Base-by-base conservation (phyloP, 2,888 invertebrate species). In the Scaptomyza cyrtandrae region DNA sequence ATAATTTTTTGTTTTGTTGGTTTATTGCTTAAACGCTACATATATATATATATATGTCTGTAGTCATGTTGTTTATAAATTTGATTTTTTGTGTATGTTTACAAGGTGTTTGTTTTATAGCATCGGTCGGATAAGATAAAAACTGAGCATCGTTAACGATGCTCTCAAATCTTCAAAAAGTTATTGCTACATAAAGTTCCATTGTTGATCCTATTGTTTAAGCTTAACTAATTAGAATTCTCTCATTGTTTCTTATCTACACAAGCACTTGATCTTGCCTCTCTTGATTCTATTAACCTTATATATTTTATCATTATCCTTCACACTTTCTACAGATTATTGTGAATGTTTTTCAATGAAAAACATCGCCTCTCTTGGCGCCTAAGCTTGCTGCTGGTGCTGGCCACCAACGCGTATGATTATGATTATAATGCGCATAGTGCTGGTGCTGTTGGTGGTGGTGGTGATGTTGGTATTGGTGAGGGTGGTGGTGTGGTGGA, bases 351-450 rank as follows among this genome's bases (percentile, higher is more conserved):
- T 78, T 83, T 87, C 84, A 90, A 82, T 84, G 90, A 87, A 88
- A 90, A 83, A 86, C 85, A 89, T 89, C 90, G 88, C 90, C 89
- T 90, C 90, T 88, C 80, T 90, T 90, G 77, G 85, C 79, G 76
- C 77, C 78, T 80, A 80, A 69, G 54, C 67, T 65, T 67, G 83
- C 70, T 64, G 85, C 73, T 80, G 90, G 72, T 85, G 89, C 77
- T 76, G 86, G 67, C 81, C 86, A 88, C 76, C 88, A 82, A 69
- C 77, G 86, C 69, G 54, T 78, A 50, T 79, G 80, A 67, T 88
- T 78, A 71, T 83, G 70, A 56, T 75, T 71, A 62, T 75, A 75
- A 65, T 82, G 79, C 59, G 78, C 77, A 59, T 67, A 66, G 70
- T 78, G 67, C 43, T 64, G 48, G 49, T 57, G 56, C 27, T 56